Evolutionary conservation across 2,888 invertebrate species (phyloP).

Genomic region (Epirrhoe alternata): DNA sequence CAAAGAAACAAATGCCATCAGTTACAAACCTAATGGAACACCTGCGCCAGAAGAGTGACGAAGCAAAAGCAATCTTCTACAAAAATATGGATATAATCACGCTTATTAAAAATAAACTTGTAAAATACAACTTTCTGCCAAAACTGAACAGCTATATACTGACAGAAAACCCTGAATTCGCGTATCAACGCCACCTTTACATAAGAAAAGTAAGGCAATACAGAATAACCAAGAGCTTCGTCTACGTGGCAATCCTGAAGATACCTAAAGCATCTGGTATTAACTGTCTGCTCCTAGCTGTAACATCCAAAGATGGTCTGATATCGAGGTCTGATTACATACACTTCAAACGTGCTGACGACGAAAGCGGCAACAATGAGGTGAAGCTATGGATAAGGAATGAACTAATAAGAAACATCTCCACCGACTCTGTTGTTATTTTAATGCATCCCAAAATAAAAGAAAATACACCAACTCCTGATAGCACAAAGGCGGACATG

Average conservation of each 20-base stretch:
- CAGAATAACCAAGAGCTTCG: slow-evolving; percentile 24
- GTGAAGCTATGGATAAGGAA: slow-evolving; percentile 30
- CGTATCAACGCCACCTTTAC: slow-evolving; percentile 34
- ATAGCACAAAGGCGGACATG: slow-evolving; percentile 14
- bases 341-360: neutral
- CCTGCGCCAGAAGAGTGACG: neutral
- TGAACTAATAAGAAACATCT: slow-evolving; percentile 18
- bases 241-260: slow-evolving; percentile 30
- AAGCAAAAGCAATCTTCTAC: slow-evolving; percentile 8
- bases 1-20: slow-evolving; percentile 26
- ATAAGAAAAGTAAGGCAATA: slow-evolving; percentile 23
- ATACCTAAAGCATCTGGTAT: neutral
- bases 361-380: neutral
- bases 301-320: slow-evolving; percentile 18
- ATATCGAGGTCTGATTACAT: slow-evolving; percentile 1
- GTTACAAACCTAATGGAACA: slow-evolving; percentile 23
- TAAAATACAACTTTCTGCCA: slow-evolving; percentile 31
- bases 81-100: slow-evolving; percentile 21
- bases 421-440: slow-evolving; percentile 18
- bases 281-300: slow-evolving; percentile 26
- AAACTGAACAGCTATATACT: slow-evolving; percentile 31
- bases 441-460: slow-evolving; percentile 18
- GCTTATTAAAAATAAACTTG: slow-evolving; percentile 32
- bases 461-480: slow-evolving; percentile 8
- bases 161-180: slow-evolving; percentile 32